Evolutionary conservation across 1,140 invertebrate species (phyloP).

Genomic region (Yoshiicerus persimilis): DNA sequence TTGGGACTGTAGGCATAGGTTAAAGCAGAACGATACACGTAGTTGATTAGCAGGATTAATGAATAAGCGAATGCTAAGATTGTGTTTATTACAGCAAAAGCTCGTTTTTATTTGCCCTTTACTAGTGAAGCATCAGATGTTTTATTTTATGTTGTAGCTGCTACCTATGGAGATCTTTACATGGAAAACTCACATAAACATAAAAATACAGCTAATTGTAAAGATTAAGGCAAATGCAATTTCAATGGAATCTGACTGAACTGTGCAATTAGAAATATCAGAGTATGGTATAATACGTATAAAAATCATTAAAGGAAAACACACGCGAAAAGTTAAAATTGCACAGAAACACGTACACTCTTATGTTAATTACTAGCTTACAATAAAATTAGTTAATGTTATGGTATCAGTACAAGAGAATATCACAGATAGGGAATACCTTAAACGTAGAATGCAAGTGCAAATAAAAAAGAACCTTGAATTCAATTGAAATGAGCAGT

Average conservation of each 20-base stretch:
- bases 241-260: background rate
- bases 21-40: background rate
- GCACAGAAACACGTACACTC: background rate
- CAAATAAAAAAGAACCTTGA: background rate
- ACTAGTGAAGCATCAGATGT: background rate
- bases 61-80: background rate
- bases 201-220: background rate
- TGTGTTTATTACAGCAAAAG: background rate
- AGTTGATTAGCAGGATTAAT: background rate
- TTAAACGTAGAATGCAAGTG: background rate
- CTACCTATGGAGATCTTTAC: background rate
- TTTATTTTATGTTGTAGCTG: background rate
- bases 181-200: background rate
- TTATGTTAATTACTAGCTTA: background rate
- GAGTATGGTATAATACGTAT: background rate
- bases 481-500: conserved; percentile 16
- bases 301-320: conserved; percentile 17
- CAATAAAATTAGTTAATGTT: background rate
- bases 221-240: background rate
- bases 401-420: too few species aligned
- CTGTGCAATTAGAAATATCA: background rate
- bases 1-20: background rate
- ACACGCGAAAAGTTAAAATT: conserved; percentile 14
- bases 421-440: too few species aligned
- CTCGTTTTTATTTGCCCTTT: background rate